phyloP scores from a whole-genome alignment of 2,797 vertebrate species.

The Anguilla marmorata region DNA sequence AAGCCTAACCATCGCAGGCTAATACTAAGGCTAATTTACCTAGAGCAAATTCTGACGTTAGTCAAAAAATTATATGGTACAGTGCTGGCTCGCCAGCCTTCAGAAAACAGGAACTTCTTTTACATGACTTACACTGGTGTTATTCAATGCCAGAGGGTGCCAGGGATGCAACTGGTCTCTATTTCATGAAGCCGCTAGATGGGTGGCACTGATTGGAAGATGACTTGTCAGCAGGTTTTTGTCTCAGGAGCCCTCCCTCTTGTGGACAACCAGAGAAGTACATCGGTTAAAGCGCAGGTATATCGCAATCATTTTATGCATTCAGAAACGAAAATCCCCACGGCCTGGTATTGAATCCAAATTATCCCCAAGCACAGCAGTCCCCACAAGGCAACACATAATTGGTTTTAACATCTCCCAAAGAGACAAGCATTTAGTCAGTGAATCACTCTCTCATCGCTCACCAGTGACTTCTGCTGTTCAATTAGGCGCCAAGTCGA shows the following conservation, averaged over 20 bases:
- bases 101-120: background rate
- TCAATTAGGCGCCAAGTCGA: too few relatives aligned
- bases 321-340: too few relatives aligned
- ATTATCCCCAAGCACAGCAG: too few relatives aligned
- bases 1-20: background rate
- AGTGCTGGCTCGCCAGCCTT: background rate
- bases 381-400: too few relatives aligned
- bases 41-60: background rate
- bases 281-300: background rate
- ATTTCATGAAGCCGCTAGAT: background rate
- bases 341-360: too few relatives aligned
- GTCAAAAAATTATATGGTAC: background rate
- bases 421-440: too few relatives aligned
- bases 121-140: background rate
- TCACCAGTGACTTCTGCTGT: too few relatives aligned
- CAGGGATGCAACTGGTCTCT: background rate
- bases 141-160: background rate
- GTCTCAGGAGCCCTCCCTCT: background rate
- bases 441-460: too few relatives aligned
- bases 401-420: too few relatives aligned
- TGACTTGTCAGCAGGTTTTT: constrained; percentile 1
- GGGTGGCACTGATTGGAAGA: background rate
- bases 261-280: constrained; percentile 19
- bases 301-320: too few relatives aligned
- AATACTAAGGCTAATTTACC: background rate